These are phyloP conservation scores for Zenarchopterus dispar DNA, from an alignment of 2,797 vertebrate species.

Conservation along the genomic window DNA sequence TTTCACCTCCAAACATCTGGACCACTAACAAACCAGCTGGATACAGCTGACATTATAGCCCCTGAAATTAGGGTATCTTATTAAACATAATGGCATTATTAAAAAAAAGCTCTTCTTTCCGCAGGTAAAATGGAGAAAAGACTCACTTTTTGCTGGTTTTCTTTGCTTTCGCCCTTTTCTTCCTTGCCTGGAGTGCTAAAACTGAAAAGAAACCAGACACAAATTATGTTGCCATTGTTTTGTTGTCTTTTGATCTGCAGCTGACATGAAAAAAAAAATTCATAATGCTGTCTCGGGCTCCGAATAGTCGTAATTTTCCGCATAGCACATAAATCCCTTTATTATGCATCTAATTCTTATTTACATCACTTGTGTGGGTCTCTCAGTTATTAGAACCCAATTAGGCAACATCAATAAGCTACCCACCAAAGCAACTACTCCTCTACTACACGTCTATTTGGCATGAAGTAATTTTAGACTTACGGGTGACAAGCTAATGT, in stretches of 20 bases:
- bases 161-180: conserved; percentile 84
- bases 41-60: neutral
- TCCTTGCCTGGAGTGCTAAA: conserved; percentile 86
- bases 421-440: conserved; percentile 18
- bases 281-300: conserved; percentile 1
- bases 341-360: conserved; percentile 3
- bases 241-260: conserved; percentile 23
- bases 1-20: neutral
- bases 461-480: conserved; percentile 3
- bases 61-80: neutral
- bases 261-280: conserved; percentile 28
- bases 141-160: conserved; percentile 86
- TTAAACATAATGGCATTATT: too few relatives aligned
- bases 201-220: conserved; percentile 68
- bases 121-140: neutral
- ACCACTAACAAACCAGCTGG: conserved; percentile 7
- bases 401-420: conserved; percentile 41
- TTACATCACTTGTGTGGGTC: conserved; percentile 6
- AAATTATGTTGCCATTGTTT: conserved; percentile 37
- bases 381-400: conserved; percentile 20
- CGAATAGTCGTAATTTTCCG: neutral
- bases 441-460: conserved; percentile 9
- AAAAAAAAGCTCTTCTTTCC: too few relatives aligned
- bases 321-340: neutral
- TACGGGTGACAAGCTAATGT: neutral